Evolutionary conservation across 2,888 invertebrate species (phyloP).

Genomic region (Philereme transversata): DNA sequence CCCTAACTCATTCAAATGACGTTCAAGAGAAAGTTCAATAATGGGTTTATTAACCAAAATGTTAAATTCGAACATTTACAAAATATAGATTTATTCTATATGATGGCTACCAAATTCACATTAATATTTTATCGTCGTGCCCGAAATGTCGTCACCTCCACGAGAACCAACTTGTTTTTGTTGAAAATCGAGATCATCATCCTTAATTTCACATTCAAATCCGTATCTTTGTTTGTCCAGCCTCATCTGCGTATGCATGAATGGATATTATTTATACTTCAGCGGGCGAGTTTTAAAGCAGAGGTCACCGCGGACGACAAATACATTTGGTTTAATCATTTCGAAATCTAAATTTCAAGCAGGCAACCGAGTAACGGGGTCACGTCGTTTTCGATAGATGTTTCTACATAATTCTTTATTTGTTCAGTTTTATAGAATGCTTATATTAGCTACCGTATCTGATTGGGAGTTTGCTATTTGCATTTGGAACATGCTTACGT

Average conservation of each 20-base stretch:
- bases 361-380: constrained; percentile 76
- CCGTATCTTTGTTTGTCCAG: constrained; percentile 71
- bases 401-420: constrained; percentile 66
- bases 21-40: constrained; percentile 13
- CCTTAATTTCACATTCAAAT: constrained; percentile 76
- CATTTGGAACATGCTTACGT: constrained; percentile 22
- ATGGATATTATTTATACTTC: constrained; percentile 60
- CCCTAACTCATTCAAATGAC: constrained; percentile 8
- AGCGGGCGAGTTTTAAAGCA: constrained; percentile 56
- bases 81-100: constrained; percentile 9
- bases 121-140: constrained; percentile 15
- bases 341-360: constrained; percentile 77
- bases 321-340: constrained; percentile 76
- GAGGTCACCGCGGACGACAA: constrained; percentile 73
- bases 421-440: constrained; percentile 30
- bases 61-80: constrained; percentile 10
- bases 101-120: constrained; percentile 11
- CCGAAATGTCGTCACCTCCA: constrained; percentile 42
- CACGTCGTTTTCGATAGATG: constrained; percentile 68
- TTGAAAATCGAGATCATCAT: constrained; percentile 68
- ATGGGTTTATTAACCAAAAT: constrained; percentile 4
- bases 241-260: constrained; percentile 75
- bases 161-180: constrained; percentile 57
- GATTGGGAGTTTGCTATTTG: constrained; percentile 50
- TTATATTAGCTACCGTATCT: constrained; percentile 29